A percentile compares a stretch with the other conserved stretches of the same genome.
These are phyloP conservation scores for Willisornis vidua DNA, from an alignment of 2,113 vertebrate genomes.

Conservation along the genomic window DNA sequence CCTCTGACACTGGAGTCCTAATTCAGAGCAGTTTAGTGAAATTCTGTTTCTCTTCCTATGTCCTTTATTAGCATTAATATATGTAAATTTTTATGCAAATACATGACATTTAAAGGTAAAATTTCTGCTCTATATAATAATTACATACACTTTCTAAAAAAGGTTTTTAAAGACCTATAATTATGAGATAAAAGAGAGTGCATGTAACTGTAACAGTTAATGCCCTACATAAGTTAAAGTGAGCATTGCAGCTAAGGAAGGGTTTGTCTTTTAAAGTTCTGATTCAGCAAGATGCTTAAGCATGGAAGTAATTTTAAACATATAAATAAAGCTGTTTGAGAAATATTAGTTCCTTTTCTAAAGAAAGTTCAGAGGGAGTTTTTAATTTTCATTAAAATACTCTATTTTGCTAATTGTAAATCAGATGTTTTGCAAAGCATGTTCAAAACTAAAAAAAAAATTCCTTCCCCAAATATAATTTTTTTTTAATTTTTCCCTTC, in stretches of 20 bases:
- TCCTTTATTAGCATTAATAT: background rate
- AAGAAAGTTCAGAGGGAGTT: background rate
- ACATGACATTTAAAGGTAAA: background rate
- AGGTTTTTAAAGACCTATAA: background rate
- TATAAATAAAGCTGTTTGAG: background rate
- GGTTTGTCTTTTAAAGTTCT: background rate
- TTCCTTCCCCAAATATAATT: background rate
- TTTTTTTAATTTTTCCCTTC: background rate
- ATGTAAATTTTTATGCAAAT: conserved; percentile 18
- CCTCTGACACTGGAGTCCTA: background rate
- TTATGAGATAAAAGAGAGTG: background rate
- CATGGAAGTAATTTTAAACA: background rate
- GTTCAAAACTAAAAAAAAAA: background rate
- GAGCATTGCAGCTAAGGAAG: background rate
- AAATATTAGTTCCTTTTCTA: background rate
- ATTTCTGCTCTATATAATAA: background rate
- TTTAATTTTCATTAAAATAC: background rate
- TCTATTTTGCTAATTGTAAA: background rate
- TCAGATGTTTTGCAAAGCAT: background rate
- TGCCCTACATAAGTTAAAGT: background rate
- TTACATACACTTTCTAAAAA: background rate
- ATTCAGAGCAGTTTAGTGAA: background rate
- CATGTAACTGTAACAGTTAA: background rate
- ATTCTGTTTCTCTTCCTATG: background rate
- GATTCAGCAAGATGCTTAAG: background rate